These are phyloP conservation scores for Alouatta palliata DNA, from an alignment of 2,113 vertebrate species.

Conservation along the genomic window DNA sequence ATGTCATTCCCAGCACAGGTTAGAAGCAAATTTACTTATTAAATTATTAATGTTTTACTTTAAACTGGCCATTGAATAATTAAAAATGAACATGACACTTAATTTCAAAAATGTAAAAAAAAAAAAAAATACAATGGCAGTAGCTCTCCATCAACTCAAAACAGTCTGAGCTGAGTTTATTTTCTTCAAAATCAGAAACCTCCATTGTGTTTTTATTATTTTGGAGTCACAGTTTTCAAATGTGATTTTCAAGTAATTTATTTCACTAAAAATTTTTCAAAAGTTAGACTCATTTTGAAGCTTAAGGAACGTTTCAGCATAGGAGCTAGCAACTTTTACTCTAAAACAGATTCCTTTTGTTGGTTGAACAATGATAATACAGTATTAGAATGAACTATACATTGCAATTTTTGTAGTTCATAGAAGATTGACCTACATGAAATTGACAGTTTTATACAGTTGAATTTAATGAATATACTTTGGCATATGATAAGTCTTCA, in stretches of 20 bases:
- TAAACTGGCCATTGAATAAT: conserved; percentile 71
- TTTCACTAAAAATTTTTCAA: conserved; percentile 38
- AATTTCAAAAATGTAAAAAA: conserved; percentile 51
- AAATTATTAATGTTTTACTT: conserved; percentile 79
- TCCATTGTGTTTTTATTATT: not conserved
- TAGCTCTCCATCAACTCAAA: not conserved
- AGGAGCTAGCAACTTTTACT: conserved; percentile 11
- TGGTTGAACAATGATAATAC: not conserved
- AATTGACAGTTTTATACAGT: not conserved
- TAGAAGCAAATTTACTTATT: conserved; percentile 75
- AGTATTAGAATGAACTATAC: not conserved
- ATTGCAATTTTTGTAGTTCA: not conserved
- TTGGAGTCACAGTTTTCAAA: not conserved
- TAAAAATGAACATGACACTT: conserved; percentile 71
- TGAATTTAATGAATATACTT: not conserved
- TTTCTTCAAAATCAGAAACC: not conserved
- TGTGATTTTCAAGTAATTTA: conserved; percentile 9
- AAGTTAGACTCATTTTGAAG: not conserved
- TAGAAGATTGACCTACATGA: not conserved
- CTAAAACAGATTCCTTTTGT: not conserved
- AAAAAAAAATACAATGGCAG: not conserved
- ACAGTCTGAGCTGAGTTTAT: not conserved
- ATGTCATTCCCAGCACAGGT: conserved; percentile 65
- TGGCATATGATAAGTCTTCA: not conserved
- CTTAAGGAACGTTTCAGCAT: not conserved